Conservation (phyloP, 2,888 invertebrate genomes). For the Troilus luridus region DNA sequence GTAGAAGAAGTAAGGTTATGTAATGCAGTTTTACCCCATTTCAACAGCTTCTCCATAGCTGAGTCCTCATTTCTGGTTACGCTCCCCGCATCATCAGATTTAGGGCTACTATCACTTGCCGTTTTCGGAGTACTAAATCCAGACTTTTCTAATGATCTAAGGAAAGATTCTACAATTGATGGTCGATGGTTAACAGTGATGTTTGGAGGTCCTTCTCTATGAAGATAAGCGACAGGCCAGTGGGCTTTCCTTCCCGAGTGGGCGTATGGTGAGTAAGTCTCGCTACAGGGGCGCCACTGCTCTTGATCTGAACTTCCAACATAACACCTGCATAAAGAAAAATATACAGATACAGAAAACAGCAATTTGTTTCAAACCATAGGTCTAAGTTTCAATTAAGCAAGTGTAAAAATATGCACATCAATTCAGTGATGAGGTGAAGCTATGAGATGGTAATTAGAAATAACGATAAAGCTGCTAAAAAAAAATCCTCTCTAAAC, state of each 20-base stretch:
- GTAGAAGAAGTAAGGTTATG: conserved; percentile 59
- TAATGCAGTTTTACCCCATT: conserved; percentile 65
- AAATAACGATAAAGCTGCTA: too few species aligned
- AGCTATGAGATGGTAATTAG: too few species aligned
- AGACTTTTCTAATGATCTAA: conserved; percentile 64
- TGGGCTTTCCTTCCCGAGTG: conserved; percentile 69
- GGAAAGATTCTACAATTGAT: conserved; percentile 66
- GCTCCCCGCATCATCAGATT: not conserved
- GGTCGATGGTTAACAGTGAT: conserved; percentile 69
- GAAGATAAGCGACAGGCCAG: conserved; percentile 88
- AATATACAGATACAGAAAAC: not conserved
- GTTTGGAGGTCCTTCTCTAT: conserved; percentile 85
- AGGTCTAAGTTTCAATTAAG: not conserved
- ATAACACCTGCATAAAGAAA: conserved; percentile 79
- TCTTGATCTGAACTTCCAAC: conserved; percentile 81
- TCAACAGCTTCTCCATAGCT: conserved; percentile 65
- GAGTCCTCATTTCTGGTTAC: conserved; percentile 61
- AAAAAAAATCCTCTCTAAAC: too few species aligned
- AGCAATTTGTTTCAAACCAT: not conserved
- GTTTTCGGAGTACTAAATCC: conserved; percentile 52
- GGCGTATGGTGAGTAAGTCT: conserved; percentile 79
- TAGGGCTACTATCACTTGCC: conserved; percentile 8
- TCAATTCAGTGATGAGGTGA: too few species aligned
- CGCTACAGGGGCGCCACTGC: conserved; percentile 91
- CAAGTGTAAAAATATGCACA: not conserved